Percentiles rank a stretch among this genome's conserved stretches.
phyloP scores from a whole-genome alignment of 2,888 invertebrate genomes.

The Pyrrhosoma nymphula region DNA sequence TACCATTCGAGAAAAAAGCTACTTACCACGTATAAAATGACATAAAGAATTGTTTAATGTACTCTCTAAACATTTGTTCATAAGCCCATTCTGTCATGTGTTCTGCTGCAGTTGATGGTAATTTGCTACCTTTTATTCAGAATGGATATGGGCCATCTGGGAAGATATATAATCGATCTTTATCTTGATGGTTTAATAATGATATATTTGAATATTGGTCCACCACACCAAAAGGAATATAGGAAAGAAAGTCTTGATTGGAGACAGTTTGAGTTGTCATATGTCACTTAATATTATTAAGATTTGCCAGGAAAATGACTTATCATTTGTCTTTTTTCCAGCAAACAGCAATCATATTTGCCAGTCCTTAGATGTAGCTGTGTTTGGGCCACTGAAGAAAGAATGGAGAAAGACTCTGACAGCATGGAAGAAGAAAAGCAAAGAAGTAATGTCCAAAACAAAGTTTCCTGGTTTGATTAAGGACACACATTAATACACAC shows the following conservation, averaged over 20 bases:
- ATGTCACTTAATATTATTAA: slow-evolving; percentile 46
- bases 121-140: slow-evolving; percentile 72
- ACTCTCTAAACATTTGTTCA: too few relatives aligned
- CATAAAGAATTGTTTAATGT: too few relatives aligned
- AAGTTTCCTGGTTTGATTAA: too few relatives aligned
- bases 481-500: too few relatives aligned
- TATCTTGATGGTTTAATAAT: slow-evolving; percentile 74
- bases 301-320: slow-evolving; percentile 69
- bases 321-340: slow-evolving; percentile 72
- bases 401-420: slow-evolving; percentile 69
- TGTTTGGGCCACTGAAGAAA: slow-evolving; percentile 70
- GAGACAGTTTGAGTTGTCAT: slow-evolving; percentile 73
- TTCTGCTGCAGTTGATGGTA: too few relatives aligned
- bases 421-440: slow-evolving; percentile 58
- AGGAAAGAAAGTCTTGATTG: slow-evolving; percentile 73
- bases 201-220: slow-evolving; percentile 74
- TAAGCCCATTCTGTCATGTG: too few relatives aligned
- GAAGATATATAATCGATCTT: slow-evolving; percentile 73
- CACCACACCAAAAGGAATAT: slow-evolving; percentile 69
- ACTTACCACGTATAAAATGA: too few relatives aligned
- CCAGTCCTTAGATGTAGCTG: slow-evolving; percentile 72
- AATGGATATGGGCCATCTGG: slow-evolving; percentile 73
- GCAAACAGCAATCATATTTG: slow-evolving; percentile 72
- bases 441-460: too few relatives aligned
- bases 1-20: too few relatives aligned